Evolutionary conservation across 1,140 invertebrate species (phyloP).

Genomic region (Mylabris phalerata): DNA sequence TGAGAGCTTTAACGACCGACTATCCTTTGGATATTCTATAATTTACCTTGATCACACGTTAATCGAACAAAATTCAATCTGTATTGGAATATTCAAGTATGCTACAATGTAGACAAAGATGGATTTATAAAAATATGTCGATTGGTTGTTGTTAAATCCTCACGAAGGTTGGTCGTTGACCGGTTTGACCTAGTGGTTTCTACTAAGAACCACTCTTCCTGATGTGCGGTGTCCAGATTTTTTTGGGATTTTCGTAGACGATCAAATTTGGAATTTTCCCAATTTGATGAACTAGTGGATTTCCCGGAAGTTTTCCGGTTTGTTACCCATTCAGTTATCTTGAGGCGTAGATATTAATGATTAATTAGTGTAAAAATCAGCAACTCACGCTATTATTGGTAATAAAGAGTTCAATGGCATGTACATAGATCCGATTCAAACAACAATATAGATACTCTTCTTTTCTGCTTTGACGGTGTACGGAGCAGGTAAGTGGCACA

Average conservation of each 20-base stretch:
- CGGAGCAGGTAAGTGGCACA: conserved; percentile 41
- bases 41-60: conserved; percentile 8
- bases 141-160: conserved; percentile 1
- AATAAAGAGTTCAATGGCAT: conserved; percentile 38
- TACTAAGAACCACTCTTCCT: conserved; percentile 14
- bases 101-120: neutral
- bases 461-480: conserved; percentile 33
- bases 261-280: no score
- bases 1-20: conserved; percentile 5
- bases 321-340: no score
- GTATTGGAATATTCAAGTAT: neutral
- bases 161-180: conserved; percentile 21
- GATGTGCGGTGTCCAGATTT: conserved; percentile 1
- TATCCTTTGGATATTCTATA: conserved; percentile 13
- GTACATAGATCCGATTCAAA: conserved; percentile 24
- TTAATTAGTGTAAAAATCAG: neutral
- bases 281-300: no score
- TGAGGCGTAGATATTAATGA: no score
- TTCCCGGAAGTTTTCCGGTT: no score
- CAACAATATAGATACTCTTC: conserved; percentile 34
- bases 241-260: no score
- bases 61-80: conserved; percentile 1
- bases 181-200: conserved; percentile 20
- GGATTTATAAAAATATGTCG: neutral
- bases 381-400: no score